Conservation (phyloP, 2,113 vertebrate genomes). For the Hippocampus mohnikei region DNA sequence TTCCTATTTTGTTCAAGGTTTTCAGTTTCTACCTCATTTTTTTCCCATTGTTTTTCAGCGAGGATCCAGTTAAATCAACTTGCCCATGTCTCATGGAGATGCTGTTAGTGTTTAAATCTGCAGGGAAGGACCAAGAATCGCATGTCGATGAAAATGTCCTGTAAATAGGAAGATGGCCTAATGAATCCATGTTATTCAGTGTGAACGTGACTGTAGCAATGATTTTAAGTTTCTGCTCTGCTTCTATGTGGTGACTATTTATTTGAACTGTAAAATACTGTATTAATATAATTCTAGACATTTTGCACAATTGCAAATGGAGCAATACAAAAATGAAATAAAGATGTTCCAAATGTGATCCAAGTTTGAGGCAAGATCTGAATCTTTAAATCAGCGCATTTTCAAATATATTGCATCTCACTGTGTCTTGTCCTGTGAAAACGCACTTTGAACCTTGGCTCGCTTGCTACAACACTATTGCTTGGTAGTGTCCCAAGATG, state of each 20-base stretch:
- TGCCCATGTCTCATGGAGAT: constrained; percentile 33
- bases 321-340: constrained; percentile 82
- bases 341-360: constrained; percentile 66
- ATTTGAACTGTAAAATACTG: constrained; percentile 69
- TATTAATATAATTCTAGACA: constrained; percentile 28
- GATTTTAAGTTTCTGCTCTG: constrained; percentile 47
- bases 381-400: not conserved
- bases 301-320: constrained; percentile 82
- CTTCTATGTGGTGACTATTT: constrained; percentile 69
- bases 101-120: constrained; percentile 12
- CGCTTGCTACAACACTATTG: constrained; percentile 25
- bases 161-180: constrained; percentile 48
- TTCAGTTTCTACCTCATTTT: constrained; percentile 34
- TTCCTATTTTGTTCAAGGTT: constrained; percentile 70
- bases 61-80: constrained; percentile 24
- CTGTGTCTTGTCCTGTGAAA: not conserved
- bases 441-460: constrained; percentile 24
- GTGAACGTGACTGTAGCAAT: constrained; percentile 58
- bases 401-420: not conserved
- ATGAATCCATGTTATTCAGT: constrained; percentile 59
- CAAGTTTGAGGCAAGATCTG: not conserved
- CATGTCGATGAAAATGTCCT: constrained; percentile 17
- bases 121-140: constrained; percentile 24
- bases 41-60: constrained; percentile 18
- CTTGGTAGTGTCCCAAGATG: constrained; percentile 45